Base-by-base conservation (phyloP, 1,140 invertebrate genomes). In the Stenopsyche tienmushanensis region DNA sequence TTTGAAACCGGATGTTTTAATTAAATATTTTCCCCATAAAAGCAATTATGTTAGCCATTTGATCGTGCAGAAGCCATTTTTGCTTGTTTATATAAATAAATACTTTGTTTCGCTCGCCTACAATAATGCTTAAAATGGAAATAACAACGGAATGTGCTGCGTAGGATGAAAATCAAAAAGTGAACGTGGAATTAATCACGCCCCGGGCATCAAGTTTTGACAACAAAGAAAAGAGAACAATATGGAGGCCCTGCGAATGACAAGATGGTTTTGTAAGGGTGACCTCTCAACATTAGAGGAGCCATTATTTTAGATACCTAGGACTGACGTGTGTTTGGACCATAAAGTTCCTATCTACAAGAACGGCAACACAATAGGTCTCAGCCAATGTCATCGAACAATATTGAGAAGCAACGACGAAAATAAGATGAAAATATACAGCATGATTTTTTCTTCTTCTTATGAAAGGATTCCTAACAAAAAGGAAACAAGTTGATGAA, bases 171-270 rank as follows among this genome's bases (percentile, higher is more conserved):
- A 3, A 60, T 47, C 42, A 47, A 60, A 60, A 47, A 60, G 57
- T 25, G 55, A 15, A 23, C 39, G 39, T 15, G 15, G 24, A 60
- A 60, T 60, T 58, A 58, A 58, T 60, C 57, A 47, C 23, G 23
- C 9, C 15, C 7, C n/a, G 23, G 57, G 24, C 55, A 45, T 44
- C 39, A 58, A 44, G 55, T 58, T 45, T 45, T 45, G 55, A 58
- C 55, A 58, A 60, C 57, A 60, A 60, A 42, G 57, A 60, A 3
- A 34, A 9, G 29, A 26, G 42, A 60, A 60, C 57, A 60, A 60
- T 47, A 57, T 57, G 26, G 44, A 17, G 18, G 25, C 39, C 44
- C 29, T 60, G 57, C 57, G 41, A 24, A 17, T 60, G 57, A 60
- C 57, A 60, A 60, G 41, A 44, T 21, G 15, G 57, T 47, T 57